Conservation (phyloP, 2,797 vertebrate genomes). For the Coregonus sp. region DNA sequence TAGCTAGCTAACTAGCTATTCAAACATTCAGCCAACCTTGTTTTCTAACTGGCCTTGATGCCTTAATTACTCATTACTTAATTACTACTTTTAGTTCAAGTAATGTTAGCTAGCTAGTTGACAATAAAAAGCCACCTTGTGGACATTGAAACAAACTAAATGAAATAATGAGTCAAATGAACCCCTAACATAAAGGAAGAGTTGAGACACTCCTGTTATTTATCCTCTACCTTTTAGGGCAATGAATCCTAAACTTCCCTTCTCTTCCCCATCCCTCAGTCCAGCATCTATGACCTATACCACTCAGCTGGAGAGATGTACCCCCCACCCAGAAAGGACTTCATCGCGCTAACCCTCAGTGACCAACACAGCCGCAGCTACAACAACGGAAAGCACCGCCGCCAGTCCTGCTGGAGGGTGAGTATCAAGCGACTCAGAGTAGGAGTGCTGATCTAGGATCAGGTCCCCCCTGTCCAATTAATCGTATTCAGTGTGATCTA, state of each 20-base stretch:
- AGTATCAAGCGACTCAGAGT: conserved; percentile 44
- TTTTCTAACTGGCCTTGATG: no score
- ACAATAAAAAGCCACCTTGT: background rate
- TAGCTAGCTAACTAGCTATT: no score
- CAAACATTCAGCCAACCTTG: no score
- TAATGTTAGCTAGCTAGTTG: background rate
- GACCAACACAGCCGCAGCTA: conserved; percentile 72
- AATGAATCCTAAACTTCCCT: background rate
- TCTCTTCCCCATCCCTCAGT: background rate
- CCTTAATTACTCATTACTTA: no score
- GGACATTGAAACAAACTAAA: background rate
- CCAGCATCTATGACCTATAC: conserved; percentile 52
- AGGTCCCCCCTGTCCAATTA: no score
- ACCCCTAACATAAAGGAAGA: background rate
- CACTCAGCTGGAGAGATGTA: conserved; percentile 75
- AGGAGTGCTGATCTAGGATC: background rate
- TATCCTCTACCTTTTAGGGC: background rate
- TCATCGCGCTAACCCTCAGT: conserved; percentile 87
- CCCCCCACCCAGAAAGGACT: conserved; percentile 85
- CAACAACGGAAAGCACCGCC: conserved; percentile 86
- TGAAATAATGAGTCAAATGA: background rate
- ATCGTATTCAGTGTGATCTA: no score
- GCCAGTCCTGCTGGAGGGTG: conserved; percentile 92
- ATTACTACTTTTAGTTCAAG: background rate
- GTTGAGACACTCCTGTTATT: background rate